Evolutionary conservation across 2,888 invertebrate species (phyloP).

Genomic region (Nomada ferruginata): DNA sequence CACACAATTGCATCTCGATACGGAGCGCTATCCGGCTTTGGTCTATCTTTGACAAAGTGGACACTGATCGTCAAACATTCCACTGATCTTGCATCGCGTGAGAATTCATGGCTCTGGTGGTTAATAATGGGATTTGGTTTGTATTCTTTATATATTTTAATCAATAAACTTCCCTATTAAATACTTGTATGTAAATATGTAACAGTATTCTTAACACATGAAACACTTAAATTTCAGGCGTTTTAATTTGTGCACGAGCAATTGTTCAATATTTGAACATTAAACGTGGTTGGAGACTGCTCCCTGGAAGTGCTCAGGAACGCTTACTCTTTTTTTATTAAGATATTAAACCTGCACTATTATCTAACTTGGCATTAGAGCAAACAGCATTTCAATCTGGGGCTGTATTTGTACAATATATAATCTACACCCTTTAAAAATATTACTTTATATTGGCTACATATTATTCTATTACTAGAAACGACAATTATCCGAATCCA

Average conservation of each 20-base stretch:
- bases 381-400: constrained; percentile 79
- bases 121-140: constrained; percentile 95
- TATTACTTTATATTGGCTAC: constrained; percentile 67
- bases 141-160: constrained; percentile 34
- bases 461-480: constrained; percentile 61
- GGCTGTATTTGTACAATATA: constrained; percentile 77
- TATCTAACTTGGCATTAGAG: constrained; percentile 74
- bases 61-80: constrained; percentile 96
- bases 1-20: constrained; percentile 97
- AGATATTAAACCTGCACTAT: constrained; percentile 71
- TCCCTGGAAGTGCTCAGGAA: constrained; percentile 94
- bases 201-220: constrained; percentile 26
- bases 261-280: constrained; percentile 95
- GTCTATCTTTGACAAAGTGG: constrained; percentile 97
- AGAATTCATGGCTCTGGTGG: constrained; percentile 97
- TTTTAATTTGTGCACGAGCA: constrained; percentile 94
- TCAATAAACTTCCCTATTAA: neutral
- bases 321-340: constrained; percentile 94
- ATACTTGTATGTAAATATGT: neutral
- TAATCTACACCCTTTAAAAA: constrained; percentile 65
- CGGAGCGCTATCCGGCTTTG: constrained; percentile 96
- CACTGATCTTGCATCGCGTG: constrained; percentile 93
- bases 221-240: constrained; percentile 85
- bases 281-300: constrained; percentile 94
- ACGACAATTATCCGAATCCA: constrained; percentile 34